Base-by-base conservation (phyloP, 2,888 invertebrate species). In the Eristalis tenax region DNA sequence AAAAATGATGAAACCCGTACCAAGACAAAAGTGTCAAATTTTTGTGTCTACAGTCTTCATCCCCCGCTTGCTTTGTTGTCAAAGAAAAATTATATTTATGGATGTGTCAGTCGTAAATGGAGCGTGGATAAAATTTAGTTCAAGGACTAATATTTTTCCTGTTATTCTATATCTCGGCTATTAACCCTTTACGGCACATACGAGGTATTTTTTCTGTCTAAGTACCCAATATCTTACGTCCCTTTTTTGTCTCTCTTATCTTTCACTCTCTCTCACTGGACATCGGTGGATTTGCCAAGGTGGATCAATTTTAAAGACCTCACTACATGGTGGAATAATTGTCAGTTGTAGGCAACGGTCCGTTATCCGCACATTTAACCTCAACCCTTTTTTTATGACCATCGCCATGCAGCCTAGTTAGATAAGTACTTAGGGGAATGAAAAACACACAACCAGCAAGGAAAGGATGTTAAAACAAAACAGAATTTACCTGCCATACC, bases 81-180 rank as follows among this genome's bases (percentile, higher is more conserved):
- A 69, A 65, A 61, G 40, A 64, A 78, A 65, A 66, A 75, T 78
- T 32, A 78, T 82, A 50, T 50, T 75, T 82, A 82, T 66, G n/a
- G 13, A 13, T 26, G 35, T 26, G 61, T 38, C 26, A 18, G 2
- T 74, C 38, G 64, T 59, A 74, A 85, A 75, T 38, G 50, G 78
- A 75, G 74, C 86, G 75, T 86, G 86, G 56, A 86, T 86, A 86
- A 82, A 78, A 86, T 82, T 71, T 86, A 86, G 86, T 82, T 83
- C 86, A 86, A 86, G 86, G 86, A 82, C 50, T 50, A 50, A 50
- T 50, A 50, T 50, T 82, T 83, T 66, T 65, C 35, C 26, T 18
- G 11, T 32, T n/a, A 43, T 59, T 66, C 56, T 43, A 22, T 38
- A 28, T 57, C 32, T n/a, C 23, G 32, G 18, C 32, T 64, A n/a